phyloP scores from a whole-genome alignment of 2,888 invertebrate genomes.

The Peribatodes rhomboidaria region DNA sequence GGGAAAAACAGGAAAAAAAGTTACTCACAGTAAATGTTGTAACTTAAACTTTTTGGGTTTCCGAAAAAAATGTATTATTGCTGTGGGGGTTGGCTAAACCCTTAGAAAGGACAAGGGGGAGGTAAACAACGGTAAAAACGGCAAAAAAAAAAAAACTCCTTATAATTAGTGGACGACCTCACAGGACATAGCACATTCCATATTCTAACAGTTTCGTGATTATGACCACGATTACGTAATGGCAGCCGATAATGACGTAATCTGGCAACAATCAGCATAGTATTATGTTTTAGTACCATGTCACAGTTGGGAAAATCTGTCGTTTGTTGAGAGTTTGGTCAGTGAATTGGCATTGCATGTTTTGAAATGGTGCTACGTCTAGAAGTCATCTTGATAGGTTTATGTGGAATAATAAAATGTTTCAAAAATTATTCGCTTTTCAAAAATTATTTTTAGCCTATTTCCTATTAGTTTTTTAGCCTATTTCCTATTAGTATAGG shows the following conservation, averaged over 20 bases:
- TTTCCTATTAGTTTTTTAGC: too few relatives aligned
- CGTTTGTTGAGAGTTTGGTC: neutral
- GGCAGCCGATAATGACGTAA: slow-evolving; percentile 48
- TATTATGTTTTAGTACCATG: slow-evolving; percentile 36
- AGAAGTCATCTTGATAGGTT: neutral
- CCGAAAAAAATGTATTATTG: too few relatives aligned
- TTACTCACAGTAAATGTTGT: too few relatives aligned
- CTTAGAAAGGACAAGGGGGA: too few relatives aligned
- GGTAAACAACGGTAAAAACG: too few relatives aligned
- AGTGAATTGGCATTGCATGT: neutral
- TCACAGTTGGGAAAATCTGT: slow-evolving; percentile 19
- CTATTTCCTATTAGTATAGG: too few relatives aligned
- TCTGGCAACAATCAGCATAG: slow-evolving; percentile 49
- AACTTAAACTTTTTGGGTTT: too few relatives aligned
- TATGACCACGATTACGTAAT: slow-evolving; percentile 61
- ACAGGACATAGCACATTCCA: slow-evolving; percentile 52
- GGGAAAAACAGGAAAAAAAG: too few relatives aligned
- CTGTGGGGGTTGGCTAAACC: too few relatives aligned
- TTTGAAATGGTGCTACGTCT: slow-evolving; percentile 8
- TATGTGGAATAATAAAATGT: neutral
- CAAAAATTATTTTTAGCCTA: too few relatives aligned
- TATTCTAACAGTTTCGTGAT: slow-evolving; percentile 56
- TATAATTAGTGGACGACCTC: slow-evolving; percentile 27
- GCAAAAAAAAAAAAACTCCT: too few relatives aligned
- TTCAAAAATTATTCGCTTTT: too few relatives aligned